These are phyloP conservation scores for Noctua pronuba DNA, from an alignment of 2,888 invertebrate genomes.

Conservation along the genomic window DNA sequence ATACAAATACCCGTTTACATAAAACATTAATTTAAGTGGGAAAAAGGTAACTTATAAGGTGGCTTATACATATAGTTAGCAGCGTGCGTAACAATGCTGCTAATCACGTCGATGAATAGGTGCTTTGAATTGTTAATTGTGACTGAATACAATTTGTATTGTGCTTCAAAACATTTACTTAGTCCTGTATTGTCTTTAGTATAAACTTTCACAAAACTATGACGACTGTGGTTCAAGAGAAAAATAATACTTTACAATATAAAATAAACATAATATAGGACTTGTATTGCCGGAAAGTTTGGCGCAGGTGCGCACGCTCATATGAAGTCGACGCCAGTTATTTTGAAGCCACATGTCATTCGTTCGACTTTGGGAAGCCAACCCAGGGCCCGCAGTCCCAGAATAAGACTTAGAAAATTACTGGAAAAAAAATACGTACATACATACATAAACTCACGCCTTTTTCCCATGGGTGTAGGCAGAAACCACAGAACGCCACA, in stretches of 20 bases:
- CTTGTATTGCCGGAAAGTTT: not conserved
- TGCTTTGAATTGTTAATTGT: conserved; percentile 1
- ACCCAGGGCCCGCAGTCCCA: too few species aligned
- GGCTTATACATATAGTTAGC: not conserved
- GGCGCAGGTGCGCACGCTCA: not conserved
- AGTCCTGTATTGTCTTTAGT: not conserved
- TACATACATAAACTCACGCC: too few species aligned
- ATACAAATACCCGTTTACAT: not conserved
- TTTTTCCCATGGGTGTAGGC: too few species aligned
- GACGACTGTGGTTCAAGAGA: not conserved
- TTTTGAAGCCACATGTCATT: not conserved
- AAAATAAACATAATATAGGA: not conserved
- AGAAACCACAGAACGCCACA: too few species aligned
- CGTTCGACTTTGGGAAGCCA: too few species aligned
- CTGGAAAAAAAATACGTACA: too few species aligned
- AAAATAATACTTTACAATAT: not conserved
- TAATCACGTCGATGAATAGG: not conserved
- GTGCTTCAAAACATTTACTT: conserved; percentile 7
- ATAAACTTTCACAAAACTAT: not conserved
- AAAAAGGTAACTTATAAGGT: not conserved
- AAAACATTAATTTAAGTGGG: not conserved
- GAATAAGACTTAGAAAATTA: too few species aligned
- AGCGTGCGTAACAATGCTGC: not conserved
- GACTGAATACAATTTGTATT: conserved; percentile 12
- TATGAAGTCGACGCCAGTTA: not conserved